Conservation (phyloP, 2,113 vertebrate species). For the Pomatostomus ruficeps region DNA sequence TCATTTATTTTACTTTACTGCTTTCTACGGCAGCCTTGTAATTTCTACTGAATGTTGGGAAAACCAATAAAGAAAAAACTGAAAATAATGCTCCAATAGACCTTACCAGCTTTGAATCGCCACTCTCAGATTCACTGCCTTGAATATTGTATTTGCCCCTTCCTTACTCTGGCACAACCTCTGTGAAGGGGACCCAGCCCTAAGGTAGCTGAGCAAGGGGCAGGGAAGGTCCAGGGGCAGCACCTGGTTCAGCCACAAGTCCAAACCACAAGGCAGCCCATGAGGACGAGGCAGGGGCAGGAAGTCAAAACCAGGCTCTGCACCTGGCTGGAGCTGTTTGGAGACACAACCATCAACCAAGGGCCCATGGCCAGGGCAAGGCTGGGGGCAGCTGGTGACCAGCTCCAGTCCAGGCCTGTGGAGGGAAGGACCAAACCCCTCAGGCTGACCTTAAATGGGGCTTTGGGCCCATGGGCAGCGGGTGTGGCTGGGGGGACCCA, state of each 20-base stretch:
- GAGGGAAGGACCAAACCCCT: accelerated
- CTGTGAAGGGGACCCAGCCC: background rate
- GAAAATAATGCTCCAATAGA: background rate
- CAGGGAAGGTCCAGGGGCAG: background rate
- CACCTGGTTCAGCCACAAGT: background rate
- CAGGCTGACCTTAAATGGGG: background rate
- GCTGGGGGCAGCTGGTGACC: accelerated
- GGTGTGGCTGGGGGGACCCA: background rate
- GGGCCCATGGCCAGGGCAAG: accelerated
- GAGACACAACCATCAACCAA: accelerated
- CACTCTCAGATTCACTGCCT: background rate
- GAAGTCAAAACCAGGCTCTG: accelerated
- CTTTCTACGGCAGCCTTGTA: background rate
- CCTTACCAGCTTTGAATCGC: background rate
- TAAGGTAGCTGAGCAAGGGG: background rate
- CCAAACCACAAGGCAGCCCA: background rate
- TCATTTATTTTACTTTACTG: background rate
- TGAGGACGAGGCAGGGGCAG: accelerated
- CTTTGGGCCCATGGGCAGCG: background rate
- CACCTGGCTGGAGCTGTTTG: accelerated
- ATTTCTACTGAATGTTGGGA: background rate
- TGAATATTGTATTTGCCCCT: accelerated
- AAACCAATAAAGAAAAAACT: background rate
- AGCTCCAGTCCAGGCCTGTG: accelerated
- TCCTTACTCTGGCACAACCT: background rate